Conservation (phyloP, 1,140 invertebrate species). For the Camponotus floridanus region DNA sequence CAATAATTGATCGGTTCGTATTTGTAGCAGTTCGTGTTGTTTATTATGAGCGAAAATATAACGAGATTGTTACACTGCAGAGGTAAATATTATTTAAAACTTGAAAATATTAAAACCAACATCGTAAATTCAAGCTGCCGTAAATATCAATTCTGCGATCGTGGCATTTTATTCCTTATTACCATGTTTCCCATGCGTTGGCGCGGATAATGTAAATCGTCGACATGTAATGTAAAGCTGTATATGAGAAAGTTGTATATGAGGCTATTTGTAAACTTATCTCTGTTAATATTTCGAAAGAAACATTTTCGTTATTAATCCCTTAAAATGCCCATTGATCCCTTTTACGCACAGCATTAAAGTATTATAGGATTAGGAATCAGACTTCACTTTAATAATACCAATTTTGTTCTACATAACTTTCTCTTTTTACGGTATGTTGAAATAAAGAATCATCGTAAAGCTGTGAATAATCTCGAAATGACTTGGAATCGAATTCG, state of each 20-base stretch:
- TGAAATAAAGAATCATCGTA: too few relatives aligned
- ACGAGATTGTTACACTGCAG: constrained; percentile 9
- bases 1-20: constrained; percentile 31
- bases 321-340: too few relatives aligned
- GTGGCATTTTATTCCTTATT: constrained; percentile 18
- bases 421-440: not conserved
- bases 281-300: not conserved
- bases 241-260: constrained; percentile 24
- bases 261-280: constrained; percentile 16
- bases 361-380: not conserved
- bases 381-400: not conserved
- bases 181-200: not conserved
- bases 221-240: constrained; percentile 1
- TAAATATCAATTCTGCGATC: constrained; percentile 35
- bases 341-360: not conserved
- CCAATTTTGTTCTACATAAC: not conserved
- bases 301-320: not conserved
- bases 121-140: constrained; percentile 26
- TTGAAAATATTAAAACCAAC: not conserved
- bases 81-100: constrained; percentile 12
- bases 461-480: not conserved
- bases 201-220: constrained; percentile 1
- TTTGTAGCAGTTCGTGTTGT: not conserved
- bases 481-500: not conserved
- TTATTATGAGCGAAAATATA: constrained; percentile 29